Base-by-base conservation (phyloP, 2,888 invertebrate genomes). In the Xestia rhomboidea region DNA sequence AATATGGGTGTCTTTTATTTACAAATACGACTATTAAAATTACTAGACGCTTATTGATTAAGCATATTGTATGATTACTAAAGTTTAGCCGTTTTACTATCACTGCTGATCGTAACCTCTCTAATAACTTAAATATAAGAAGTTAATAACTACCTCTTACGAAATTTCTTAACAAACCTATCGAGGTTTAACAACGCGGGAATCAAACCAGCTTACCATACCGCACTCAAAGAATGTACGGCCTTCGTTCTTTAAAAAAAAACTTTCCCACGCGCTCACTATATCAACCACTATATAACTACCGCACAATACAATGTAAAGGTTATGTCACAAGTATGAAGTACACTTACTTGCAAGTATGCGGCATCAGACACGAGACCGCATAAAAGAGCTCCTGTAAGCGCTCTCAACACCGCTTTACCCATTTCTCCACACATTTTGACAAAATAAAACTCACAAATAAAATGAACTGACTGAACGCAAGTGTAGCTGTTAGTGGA, bases 391-490 rank as follows among this genome's bases (percentile, higher is more conserved):
- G 96, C 96, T 2, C 95, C 95, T 0, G 96, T 96, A 41, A 96
- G 92, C 83, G 96, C 96, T 76, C 96, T 87, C 89, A 96, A 85
- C 51, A 96, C 96, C 1, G 96, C 96, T 83, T 96, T 96, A 44
- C 96, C 96, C 96, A 96, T 96, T 89, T 96, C 96, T 77, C 96
- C 96, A 85, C 96, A 96, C 96, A 96, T 96, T 87, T 89, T 94
- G 83, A 73, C 77, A 82, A 51, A 74, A 66, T 72, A 44, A 64
- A 49, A 78, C 77, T 81, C 63, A 75, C 81, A 67, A 64, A 68
- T 67, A 84, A 79, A 81, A 76, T 73, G 38, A 69, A 70, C 49
- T 80, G 81, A 85, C 73, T 86, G 86, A 44, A 79, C 88, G 79
- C 84, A 66, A 85, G 76, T 75, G 78, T 75, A 74, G 76, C 71